These are phyloP conservation scores for Polymixis flavicincta DNA, from an alignment of 2,888 invertebrate genomes.

Conservation along the genomic window DNA sequence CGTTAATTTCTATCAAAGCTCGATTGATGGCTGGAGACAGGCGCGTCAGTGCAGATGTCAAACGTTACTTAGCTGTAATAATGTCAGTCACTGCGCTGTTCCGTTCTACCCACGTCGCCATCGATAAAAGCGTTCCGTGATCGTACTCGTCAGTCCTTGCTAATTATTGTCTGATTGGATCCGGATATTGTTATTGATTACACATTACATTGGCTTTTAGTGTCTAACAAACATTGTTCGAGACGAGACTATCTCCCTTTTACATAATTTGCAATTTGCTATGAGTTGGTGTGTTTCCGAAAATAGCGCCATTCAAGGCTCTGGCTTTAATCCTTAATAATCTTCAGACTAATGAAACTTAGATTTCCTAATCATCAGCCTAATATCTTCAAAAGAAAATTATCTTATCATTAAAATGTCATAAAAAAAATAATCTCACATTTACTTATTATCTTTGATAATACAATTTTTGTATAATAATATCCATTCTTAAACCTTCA, in stretches of 20 bases:
- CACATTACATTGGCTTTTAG: conserved; percentile 33
- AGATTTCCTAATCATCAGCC: conserved; percentile 29
- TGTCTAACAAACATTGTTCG: conserved; percentile 17
- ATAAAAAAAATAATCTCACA: conserved; percentile 15
- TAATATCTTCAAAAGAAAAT: conserved; percentile 26
- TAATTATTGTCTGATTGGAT: conserved; percentile 62
- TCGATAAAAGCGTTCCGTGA: conserved; percentile 61
- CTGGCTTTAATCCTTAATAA: conserved; percentile 6
- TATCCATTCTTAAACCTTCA: conserved; percentile 10
- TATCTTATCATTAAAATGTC: conserved; percentile 49
- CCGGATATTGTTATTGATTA: conserved; percentile 61
- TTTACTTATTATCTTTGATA: conserved; percentile 36
- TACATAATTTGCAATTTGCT: conserved; percentile 22
- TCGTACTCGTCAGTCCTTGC: conserved; percentile 47
- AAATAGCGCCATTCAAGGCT: conserved; percentile 13
- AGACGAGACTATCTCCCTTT: conserved; percentile 11
- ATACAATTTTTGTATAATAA: conserved; percentile 25
- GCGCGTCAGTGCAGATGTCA: conserved; percentile 52
- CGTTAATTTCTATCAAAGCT: conserved; percentile 36
- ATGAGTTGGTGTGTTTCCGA: background rate
- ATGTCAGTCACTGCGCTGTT: conserved; percentile 47
- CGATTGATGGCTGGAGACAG: conserved; percentile 30
- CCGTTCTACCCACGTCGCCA: conserved; percentile 38
- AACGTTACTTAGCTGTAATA: conserved; percentile 57
- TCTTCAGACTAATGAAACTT: conserved; percentile 17